phyloP scores from a whole-genome alignment of 1,140 invertebrate genomes.

The Drosophila persimilis region DNA sequence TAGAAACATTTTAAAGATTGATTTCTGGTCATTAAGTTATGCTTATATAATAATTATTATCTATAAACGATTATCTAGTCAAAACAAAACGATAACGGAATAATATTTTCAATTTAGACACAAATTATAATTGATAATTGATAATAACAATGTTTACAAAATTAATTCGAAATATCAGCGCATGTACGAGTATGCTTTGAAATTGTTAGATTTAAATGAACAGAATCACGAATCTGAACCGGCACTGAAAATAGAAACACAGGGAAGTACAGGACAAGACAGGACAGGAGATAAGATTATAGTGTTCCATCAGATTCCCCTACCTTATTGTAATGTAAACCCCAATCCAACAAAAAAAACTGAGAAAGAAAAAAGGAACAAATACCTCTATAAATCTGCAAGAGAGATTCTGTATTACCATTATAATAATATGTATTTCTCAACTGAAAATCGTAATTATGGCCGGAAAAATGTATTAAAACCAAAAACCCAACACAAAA shows the following conservation, averaged over 20 bases:
- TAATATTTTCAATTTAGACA: constrained; percentile 77
- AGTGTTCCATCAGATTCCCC: constrained; percentile 18
- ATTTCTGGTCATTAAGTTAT: constrained; percentile 52
- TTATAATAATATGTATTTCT: constrained; percentile 66
- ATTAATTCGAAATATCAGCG: constrained; percentile 63
- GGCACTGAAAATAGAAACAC: constrained; percentile 29
- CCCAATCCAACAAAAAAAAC: too few species aligned
- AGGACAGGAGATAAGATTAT: too few species aligned
- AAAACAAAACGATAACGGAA: constrained; percentile 62
- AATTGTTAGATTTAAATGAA: constrained; percentile 55
- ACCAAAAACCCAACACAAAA: constrained; percentile 35
- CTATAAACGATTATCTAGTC: constrained; percentile 63
- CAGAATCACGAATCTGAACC: constrained; percentile 20
- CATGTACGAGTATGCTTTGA: constrained; percentile 43
- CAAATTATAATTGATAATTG: constrained; percentile 67
- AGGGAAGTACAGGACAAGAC: too few species aligned
- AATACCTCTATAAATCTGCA: constrained; percentile 64
- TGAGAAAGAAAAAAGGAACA: constrained; percentile 23
- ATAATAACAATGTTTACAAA: constrained; percentile 56
- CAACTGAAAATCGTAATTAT: constrained; percentile 70
- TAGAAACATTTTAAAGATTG: constrained; percentile 45
- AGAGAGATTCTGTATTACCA: constrained; percentile 17
- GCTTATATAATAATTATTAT: constrained; percentile 55
- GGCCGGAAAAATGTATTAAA: constrained; percentile 76
- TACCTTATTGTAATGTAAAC: constrained; percentile 46